These are phyloP conservation scores for Tiliacea citrago DNA, from an alignment of 2,888 invertebrate genomes.

Conservation along the genomic window DNA sequence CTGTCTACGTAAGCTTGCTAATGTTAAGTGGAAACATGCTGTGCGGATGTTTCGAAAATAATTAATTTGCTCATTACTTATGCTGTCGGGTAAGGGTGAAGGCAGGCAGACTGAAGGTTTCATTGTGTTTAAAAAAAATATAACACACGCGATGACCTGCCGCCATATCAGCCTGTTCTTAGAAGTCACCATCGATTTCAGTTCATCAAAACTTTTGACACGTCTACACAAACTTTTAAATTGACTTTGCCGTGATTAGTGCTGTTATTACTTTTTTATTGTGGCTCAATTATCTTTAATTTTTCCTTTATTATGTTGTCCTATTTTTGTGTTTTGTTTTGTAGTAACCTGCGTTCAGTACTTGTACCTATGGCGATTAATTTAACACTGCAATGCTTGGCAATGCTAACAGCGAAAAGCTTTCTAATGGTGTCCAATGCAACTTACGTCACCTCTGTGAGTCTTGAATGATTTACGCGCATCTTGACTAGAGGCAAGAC, in stretches of 20 bases:
- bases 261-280: conserved; percentile 42
- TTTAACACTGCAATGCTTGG: conserved; percentile 24
- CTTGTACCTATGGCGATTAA: conserved; percentile 29
- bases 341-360: background rate
- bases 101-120: conserved; percentile 25
- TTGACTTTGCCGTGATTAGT: conserved; percentile 50
- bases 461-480: conserved; percentile 69
- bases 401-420: conserved; percentile 48
- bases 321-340: conserved; percentile 28
- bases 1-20: conserved; percentile 59
- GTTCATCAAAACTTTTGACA: conserved; percentile 57
- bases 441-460: conserved; percentile 37
- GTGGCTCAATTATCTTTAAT: conserved; percentile 45
- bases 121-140: conserved; percentile 35
- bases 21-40: conserved; percentile 61
- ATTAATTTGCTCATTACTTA: conserved; percentile 55
- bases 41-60: conserved; percentile 63
- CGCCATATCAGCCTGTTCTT: conserved; percentile 35
- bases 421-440: conserved; percentile 45
- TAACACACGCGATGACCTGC: conserved; percentile 43
- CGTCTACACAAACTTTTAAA: conserved; percentile 52
- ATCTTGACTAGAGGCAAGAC: conserved; percentile 62
- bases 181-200: conserved; percentile 56
- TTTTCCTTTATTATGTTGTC: conserved; percentile 35
- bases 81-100: conserved; percentile 30